phyloP scores from a whole-genome alignment of 2,888 invertebrate genomes.

The Arenicola marina region DNA sequence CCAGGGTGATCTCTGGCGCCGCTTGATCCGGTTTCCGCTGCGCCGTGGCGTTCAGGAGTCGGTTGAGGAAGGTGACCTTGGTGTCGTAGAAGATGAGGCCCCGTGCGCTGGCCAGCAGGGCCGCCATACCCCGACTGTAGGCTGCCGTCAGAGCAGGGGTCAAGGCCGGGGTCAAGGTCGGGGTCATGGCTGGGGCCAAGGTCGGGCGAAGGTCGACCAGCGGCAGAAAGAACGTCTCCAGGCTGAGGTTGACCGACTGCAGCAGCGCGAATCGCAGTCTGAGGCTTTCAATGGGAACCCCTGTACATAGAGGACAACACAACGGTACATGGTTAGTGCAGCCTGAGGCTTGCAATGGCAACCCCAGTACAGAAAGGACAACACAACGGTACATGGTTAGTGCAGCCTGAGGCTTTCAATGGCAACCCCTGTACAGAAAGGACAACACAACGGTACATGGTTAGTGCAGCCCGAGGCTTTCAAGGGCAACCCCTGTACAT shows the following conservation, averaged over 20 bases:
- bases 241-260: conserved; percentile 52
- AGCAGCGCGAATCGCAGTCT: conserved; percentile 54
- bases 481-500: too few species aligned
- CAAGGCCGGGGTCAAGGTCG: too few species aligned
- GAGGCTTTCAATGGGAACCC: conserved; percentile 52
- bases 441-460: too few species aligned
- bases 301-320: too few species aligned
- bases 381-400: too few species aligned
- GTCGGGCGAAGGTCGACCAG: conserved; percentile 55
- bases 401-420: too few species aligned
- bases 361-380: too few species aligned
- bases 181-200: too few species aligned
- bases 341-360: too few species aligned
- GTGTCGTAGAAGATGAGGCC: conserved; percentile 55
- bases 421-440: too few species aligned
- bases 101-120: conserved; percentile 44
- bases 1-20: conserved; percentile 58
- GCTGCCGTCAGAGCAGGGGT: conserved; percentile 39
- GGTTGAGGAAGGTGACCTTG: conserved; percentile 51
- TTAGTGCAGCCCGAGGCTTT: too few species aligned
- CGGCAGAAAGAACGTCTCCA: conserved; percentile 56
- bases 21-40: conserved; percentile 57
- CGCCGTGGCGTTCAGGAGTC: conserved; percentile 55
- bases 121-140: conserved; percentile 50
- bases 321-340: too few species aligned